Conservation (phyloP, 2,113 vertebrate genomes). For the Lasiurus borealis region DNA sequence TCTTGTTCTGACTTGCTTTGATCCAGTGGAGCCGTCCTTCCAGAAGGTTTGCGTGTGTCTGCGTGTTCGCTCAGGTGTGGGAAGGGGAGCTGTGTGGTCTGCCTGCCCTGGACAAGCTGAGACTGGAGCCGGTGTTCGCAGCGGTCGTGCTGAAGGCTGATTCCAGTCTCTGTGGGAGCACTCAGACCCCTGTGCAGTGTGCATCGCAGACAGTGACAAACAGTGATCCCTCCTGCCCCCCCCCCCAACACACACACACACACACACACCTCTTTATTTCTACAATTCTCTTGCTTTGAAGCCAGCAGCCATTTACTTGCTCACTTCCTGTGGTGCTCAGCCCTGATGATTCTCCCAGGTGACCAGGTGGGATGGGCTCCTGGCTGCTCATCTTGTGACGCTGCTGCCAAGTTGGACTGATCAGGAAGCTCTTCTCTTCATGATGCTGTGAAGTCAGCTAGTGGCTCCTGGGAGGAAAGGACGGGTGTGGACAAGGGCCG, state of each 20-base stretch:
- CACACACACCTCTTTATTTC: no score
- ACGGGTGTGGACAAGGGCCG: background rate
- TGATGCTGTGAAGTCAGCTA: no score
- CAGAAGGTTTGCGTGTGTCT: conserved; percentile 69
- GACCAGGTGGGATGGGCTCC: background rate
- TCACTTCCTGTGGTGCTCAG: background rate
- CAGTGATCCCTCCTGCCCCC: no score
- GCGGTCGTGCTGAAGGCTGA: background rate
- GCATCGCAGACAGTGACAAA: background rate
- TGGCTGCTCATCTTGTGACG: background rate
- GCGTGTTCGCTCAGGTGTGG: conserved; percentile 45
- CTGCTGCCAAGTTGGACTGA: background rate
- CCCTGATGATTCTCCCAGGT: background rate
- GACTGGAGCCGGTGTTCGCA: background rate
- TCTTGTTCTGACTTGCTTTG: conserved; percentile 82
- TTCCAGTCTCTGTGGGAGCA: background rate
- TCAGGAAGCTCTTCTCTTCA: background rate
- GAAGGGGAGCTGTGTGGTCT: conserved; percentile 73
- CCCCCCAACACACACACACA: no score
- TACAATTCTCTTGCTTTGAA: background rate
- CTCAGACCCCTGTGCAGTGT: background rate
- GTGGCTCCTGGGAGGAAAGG: no score
- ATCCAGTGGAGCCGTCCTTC: conserved; percentile 54
- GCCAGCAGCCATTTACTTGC: background rate
- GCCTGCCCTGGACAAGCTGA: conserved; percentile 79